These are phyloP conservation scores for Hassar affinis DNA, from an alignment of 2,113 vertebrate species.

Conservation along the genomic window DNA sequence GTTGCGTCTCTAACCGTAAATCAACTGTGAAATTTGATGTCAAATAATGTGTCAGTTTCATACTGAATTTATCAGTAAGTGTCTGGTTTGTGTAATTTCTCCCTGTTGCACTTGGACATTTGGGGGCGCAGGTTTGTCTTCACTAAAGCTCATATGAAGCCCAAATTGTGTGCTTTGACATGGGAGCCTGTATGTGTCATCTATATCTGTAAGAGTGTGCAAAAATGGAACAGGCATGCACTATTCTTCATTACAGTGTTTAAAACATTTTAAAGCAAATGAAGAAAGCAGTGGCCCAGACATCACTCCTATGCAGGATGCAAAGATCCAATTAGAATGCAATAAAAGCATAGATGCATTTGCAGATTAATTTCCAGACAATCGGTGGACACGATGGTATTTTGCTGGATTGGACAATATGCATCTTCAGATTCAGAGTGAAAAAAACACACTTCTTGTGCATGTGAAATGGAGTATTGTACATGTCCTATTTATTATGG, in stretches of 20 bases:
- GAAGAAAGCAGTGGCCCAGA: conserved; percentile 44
- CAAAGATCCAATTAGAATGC: not conserved
- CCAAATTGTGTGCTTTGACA: conserved; percentile 38
- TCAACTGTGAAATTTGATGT: not conserved
- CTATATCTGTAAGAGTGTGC: conserved; percentile 27
- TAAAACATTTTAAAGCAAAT: conserved; percentile 56
- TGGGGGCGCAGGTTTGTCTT: conserved; percentile 47
- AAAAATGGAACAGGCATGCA: conserved; percentile 47
- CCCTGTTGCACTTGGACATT: conserved; percentile 38
- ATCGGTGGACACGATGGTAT: not conserved
- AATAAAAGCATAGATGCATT: not conserved
- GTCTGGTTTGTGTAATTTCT: not conserved
- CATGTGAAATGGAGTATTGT: not conserved
- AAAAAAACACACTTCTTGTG: conserved; percentile 64
- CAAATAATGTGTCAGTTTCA: conserved; percentile 2
- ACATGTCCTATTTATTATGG: not conserved
- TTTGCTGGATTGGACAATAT: conserved; percentile 3
- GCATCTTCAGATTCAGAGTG: conserved; percentile 53
- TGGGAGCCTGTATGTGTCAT: conserved; percentile 27
- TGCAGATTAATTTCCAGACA: not conserved
- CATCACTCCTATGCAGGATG: conserved; percentile 3
- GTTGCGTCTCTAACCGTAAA: not conserved
- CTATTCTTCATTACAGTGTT: conserved; percentile 54
- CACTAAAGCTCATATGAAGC: conserved; percentile 41
- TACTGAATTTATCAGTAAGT: conserved; percentile 5